These are phyloP conservation scores for Danaus melanippus DNA, from an alignment of 1,140 invertebrate species.

Conservation along the genomic window DNA sequence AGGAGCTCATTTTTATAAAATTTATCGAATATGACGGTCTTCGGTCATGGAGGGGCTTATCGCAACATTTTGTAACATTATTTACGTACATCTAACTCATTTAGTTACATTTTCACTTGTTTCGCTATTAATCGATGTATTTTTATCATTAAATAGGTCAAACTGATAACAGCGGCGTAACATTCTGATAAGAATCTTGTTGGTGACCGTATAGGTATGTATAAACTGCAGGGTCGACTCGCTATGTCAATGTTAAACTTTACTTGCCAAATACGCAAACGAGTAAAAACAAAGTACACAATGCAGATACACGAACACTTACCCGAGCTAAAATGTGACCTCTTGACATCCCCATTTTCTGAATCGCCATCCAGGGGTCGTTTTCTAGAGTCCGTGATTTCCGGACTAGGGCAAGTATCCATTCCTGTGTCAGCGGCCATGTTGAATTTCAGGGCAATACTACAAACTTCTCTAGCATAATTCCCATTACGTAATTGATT, in stretches of 20 bases:
- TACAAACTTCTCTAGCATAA: conserved; percentile 69
- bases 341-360: conserved; percentile 89
- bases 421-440: conserved; percentile 87
- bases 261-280: conserved; percentile 61
- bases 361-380: conserved; percentile 87
- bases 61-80: conserved; percentile 20
- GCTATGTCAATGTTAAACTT: conserved; percentile 63
- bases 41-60: conserved; percentile 21
- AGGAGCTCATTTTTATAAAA: conserved; percentile 16
- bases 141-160: conserved; percentile 57
- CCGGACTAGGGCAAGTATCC: conserved; percentile 86
- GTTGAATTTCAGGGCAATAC: conserved; percentile 74
- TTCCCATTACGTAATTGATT: conserved; percentile 69
- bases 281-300: conserved; percentile 38
- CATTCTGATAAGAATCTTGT: conserved; percentile 65
- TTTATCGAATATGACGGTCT: conserved; percentile 19
- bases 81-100: conserved; percentile 25
- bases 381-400: conserved; percentile 87
- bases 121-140: conserved; percentile 34
- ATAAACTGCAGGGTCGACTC: conserved; percentile 44
- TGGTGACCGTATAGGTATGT: conserved; percentile 34
- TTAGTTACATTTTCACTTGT: conserved; percentile 30
- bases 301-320: conserved; percentile 50
- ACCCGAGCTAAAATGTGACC: conserved; percentile 92
- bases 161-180: conserved; percentile 52